Conservation (phyloP, 2,113 vertebrate species). For the Capreolus pygargus region DNA sequence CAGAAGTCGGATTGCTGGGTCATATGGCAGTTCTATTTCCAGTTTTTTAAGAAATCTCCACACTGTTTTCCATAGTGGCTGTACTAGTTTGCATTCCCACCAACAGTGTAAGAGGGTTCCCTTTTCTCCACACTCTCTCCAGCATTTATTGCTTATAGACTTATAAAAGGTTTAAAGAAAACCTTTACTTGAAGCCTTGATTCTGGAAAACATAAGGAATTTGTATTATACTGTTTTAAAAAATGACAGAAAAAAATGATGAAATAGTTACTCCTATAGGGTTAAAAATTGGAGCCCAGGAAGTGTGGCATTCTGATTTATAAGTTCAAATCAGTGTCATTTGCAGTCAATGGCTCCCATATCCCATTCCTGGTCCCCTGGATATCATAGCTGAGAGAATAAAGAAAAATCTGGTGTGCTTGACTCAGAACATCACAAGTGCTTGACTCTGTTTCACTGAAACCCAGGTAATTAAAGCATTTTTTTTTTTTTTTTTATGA, state of each 20-base stretch:
- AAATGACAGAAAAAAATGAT: not conserved
- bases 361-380: not conserved
- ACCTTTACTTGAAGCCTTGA: not conserved
- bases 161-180: not conserved
- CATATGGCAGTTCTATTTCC: too few relatives aligned
- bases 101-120: too few relatives aligned
- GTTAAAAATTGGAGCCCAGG: not conserved
- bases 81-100: too few relatives aligned
- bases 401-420: not conserved
- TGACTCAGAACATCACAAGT: not conserved
- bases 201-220: not conserved
- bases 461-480: constrained; percentile 53
- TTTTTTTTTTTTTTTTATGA: constrained; percentile 81
- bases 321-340: not conserved
- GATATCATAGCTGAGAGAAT: not conserved
- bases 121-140: too few relatives aligned
- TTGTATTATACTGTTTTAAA: not conserved
- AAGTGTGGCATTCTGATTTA: not conserved
- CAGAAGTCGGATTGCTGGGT: too few relatives aligned
- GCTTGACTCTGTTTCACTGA: not conserved
- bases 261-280: not conserved
- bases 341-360: not conserved
- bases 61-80: too few relatives aligned
- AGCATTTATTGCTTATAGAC: too few relatives aligned
- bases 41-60: too few relatives aligned